A percentile compares a stretch with the other conserved stretches of the same genome.
Conservation (phyloP, 2,888 invertebrate genomes). For the Chesias legatella region DNA sequence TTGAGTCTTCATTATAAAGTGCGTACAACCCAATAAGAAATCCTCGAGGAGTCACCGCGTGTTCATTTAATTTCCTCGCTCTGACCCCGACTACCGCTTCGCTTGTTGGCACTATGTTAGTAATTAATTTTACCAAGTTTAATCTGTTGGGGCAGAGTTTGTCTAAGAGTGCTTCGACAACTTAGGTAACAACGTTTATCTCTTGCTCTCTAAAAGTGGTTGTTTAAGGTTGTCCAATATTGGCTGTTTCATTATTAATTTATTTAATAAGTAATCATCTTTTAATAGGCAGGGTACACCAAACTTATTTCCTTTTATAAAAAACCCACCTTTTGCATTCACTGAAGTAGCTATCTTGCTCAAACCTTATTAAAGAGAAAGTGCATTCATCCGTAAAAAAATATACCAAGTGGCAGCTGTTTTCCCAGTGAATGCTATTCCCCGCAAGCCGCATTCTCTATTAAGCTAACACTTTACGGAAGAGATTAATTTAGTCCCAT, state of each 20-base stretch:
- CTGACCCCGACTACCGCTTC: constrained; percentile 59
- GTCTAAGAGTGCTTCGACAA: no score
- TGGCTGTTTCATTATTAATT: no score
- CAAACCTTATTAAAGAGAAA: no score
- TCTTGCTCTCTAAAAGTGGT: constrained; percentile 30
- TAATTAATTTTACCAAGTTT: constrained; percentile 67
- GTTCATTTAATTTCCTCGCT: constrained; percentile 63
- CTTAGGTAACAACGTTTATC: constrained; percentile 33
- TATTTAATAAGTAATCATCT: no score
- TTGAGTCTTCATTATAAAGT: constrained; percentile 11
- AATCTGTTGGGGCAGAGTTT: constrained; percentile 39
- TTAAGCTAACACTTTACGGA: constrained; percentile 33
- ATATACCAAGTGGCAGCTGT: constrained; percentile 21
- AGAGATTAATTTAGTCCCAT: constrained; percentile 34
- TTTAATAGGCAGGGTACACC: no score
- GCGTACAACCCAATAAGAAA: constrained; percentile 41
- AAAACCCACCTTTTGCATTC: no score
- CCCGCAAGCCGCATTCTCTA: constrained; percentile 28
- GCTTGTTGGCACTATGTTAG: constrained; percentile 62
- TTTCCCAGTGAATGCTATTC: constrained; percentile 31
- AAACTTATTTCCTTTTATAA: no score
- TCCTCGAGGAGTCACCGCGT: constrained; percentile 43
- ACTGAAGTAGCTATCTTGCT: no score
- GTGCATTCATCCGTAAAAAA: constrained; percentile 7
- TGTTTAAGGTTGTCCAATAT: no score